A percentile compares a stretch with the other conserved stretches of the same genome.
Conservation (phyloP, 2,888 invertebrate genomes). For the Psylliodes chrysocephalus region DNA sequence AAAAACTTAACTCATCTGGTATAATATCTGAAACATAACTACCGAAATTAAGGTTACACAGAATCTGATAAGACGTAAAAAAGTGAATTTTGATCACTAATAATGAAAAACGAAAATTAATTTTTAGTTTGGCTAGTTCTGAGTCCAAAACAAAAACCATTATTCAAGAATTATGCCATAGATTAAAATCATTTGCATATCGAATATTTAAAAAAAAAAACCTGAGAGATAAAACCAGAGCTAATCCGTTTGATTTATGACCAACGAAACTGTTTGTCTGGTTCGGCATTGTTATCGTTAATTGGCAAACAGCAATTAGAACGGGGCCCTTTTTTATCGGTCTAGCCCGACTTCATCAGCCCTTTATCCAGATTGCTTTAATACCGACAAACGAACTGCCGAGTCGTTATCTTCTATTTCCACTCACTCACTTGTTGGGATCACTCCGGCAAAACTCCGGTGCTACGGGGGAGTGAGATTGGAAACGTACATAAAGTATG, state of each 20-base stretch:
- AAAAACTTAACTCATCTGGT: no score
- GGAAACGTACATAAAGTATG: neutral
- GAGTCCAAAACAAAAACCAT: neutral
- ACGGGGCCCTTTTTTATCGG: constrained; percentile 53
- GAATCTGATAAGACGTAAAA: no score
- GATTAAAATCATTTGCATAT: neutral
- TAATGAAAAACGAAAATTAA: no score
- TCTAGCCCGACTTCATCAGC: constrained; percentile 50
- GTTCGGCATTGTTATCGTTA: constrained; percentile 21
- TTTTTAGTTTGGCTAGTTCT: no score
- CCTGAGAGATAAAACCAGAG: neutral
- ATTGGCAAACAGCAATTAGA: constrained; percentile 47
- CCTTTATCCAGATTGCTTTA: constrained; percentile 53
- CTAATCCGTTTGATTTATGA: constrained; percentile 4
- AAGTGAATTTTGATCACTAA: no score
- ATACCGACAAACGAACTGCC: constrained; percentile 45
- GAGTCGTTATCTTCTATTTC: constrained; percentile 51
- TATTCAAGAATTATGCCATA: neutral
- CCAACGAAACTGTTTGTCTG: neutral
- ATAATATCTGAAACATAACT: no score
- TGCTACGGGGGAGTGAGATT: constrained; percentile 1
- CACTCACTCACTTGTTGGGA: constrained; percentile 38
- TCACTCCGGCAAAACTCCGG: no score
- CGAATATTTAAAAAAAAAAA: neutral
- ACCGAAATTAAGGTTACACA: no score